Conservation (phyloP, 2,888 invertebrate genomes). For the Monoplex corrugatus region DNA sequence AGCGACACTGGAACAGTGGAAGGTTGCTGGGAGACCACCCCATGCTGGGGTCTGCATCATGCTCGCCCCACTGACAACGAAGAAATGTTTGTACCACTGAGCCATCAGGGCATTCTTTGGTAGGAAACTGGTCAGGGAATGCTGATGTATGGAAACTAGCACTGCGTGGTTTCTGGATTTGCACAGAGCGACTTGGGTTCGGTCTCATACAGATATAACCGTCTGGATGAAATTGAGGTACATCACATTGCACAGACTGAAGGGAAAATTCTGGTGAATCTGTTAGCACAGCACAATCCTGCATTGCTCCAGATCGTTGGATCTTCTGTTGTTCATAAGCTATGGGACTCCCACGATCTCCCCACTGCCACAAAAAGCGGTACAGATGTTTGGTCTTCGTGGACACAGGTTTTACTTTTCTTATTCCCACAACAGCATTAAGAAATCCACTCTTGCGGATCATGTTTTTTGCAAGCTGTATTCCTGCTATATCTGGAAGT, state of each 20-base stretch:
- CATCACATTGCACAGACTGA: neutral
- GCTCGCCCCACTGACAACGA: neutral
- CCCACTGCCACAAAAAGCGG: slow-evolving; percentile 39
- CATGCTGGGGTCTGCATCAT: too few relatives aligned
- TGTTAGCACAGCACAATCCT: slow-evolving; percentile 19
- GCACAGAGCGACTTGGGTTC: neutral
- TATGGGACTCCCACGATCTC: slow-evolving; percentile 15
- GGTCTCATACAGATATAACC: slow-evolving; percentile 37
- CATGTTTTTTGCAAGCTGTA: neutral
- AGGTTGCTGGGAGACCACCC: too few relatives aligned
- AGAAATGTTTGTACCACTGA: slow-evolving; percentile 23
- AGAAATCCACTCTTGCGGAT: neutral
- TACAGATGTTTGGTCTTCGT: neutral
- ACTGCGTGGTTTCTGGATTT: too few relatives aligned
- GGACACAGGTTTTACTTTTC: neutral
- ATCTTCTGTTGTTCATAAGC: neutral
- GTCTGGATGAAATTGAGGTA: neutral
- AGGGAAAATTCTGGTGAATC: neutral
- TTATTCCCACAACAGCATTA: neutral
- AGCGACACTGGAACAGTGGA: neutral
- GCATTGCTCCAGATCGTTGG: neutral
- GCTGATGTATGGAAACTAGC: too few relatives aligned
- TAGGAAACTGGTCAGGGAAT: neutral
- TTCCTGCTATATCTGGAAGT: neutral
- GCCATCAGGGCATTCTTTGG: slow-evolving; percentile 23